Base-by-base conservation (phyloP, 2,113 vertebrate species). In the Oncorhynchus gorbuscha region DNA sequence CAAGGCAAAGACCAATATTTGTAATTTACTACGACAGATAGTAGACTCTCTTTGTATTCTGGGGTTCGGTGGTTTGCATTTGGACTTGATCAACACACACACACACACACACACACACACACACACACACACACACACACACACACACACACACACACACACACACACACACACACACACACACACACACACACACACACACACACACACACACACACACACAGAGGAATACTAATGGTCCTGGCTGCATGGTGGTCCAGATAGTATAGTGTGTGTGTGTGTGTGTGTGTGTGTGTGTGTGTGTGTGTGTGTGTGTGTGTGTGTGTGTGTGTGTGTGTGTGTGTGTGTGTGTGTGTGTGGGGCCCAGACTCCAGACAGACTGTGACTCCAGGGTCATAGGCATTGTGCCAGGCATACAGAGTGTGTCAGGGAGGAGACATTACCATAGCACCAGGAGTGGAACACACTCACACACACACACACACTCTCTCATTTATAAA, bases 21-120 rank as follows among this genome's bases (percentile, higher is more conserved):
- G 77, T 89, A 88, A 90, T 90, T 88, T 89, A 88, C 80, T 84
- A 74, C 85, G 87, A 86, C 85, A 89, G 86, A 87, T 78, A 86
- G 82, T 76, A 84, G 76, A 5, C 12, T 74, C 84, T 87, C 87
- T 87, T 91, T 87, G 83, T 85, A 90, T 81, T 80, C 84, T 81
- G 69, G 73, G 79, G 84, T 81, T 80, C 0, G 83, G 80, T 76
- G 86, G 77, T 88, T 87, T 85, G 86, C 88, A 85, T 88, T 87
- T 78, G 79, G 80, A 73, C 76, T 28, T 28, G 28, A 28, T 18
- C 1, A n/a, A n/a, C n/a, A n/a, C n/a, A n/a, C n/a, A n/a, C n/a
- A n/a, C n/a, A n/a, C n/a, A n/a, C n/a, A n/a, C n/a, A n/a, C n/a
- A n/a, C n/a, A n/a, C n/a, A n/a, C n/a, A n/a, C n/a, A n/a, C n/a